These are phyloP conservation scores for Scaptomyza pallida DNA, from an alignment of 1,140 invertebrate species.

Conservation along the genomic window DNA sequence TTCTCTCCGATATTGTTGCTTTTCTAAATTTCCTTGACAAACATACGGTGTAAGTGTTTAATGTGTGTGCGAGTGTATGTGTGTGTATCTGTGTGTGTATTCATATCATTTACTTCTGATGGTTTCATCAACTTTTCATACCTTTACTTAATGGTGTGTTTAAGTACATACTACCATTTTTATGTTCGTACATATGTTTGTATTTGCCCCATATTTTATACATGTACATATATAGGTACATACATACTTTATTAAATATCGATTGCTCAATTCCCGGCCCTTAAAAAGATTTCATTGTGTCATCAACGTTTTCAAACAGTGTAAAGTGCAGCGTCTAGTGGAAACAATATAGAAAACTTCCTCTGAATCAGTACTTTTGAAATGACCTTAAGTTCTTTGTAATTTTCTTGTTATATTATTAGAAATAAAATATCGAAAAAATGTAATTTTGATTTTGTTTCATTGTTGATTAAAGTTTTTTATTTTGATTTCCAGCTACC, in stretches of 20 bases:
- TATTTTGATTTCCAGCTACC: no score
- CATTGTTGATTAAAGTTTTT: not conserved
- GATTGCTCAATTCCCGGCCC: constrained; percentile 32
- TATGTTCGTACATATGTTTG: constrained; percentile 2
- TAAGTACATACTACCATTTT: not conserved
- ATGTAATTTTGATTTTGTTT: not conserved
- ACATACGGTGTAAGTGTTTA: constrained; percentile 38
- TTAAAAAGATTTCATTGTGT: no score
- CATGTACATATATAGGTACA: constrained; percentile 1
- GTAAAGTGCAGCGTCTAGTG: not conserved
- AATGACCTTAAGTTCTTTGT: not conserved
- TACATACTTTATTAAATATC: not conserved
- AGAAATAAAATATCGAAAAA: not conserved
- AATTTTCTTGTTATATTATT: no score
- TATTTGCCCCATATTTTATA: not conserved
- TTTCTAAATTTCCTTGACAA: constrained; percentile 50
- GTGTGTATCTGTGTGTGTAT: constrained; percentile 17
- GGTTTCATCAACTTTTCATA: no score
- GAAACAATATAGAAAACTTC: not conserved
- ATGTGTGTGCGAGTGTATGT: constrained; percentile 6
- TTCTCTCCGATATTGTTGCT: constrained; percentile 39
- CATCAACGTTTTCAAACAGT: not conserved
- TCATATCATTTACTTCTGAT: constrained; percentile 37
- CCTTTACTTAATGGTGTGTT: no score
- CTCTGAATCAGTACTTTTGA: not conserved